Conservation (phyloP, 2,888 invertebrate species). For the Kuschelorhynchus macadamiae region DNA sequence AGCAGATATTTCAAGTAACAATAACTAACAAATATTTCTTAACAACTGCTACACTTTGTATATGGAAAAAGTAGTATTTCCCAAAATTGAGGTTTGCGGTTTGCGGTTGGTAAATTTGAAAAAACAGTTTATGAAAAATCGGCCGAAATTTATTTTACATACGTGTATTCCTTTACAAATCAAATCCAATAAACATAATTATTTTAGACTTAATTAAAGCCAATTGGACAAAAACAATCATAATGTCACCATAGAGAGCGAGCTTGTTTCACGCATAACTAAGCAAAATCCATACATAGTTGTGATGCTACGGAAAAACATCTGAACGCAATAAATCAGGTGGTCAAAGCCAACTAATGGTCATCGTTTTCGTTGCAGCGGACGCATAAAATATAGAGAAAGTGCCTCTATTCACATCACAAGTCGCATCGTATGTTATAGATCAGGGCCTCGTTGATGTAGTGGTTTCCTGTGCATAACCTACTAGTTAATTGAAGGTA, state of each 20-base stretch:
- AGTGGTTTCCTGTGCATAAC: conserved; percentile 41
- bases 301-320: conserved; percentile 24
- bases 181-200: no score
- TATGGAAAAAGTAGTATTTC: no score
- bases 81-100: no score
- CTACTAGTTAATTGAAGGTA: conserved; percentile 43
- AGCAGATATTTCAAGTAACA: no score
- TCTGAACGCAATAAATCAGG: conserved; percentile 45
- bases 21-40: no score
- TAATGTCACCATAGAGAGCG: conserved; percentile 12
- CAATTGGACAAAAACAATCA: no score
- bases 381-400: conserved; percentile 60
- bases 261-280: conserved; percentile 34
- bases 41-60: no score
- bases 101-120: no score
- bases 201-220: no score
- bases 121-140: no score
- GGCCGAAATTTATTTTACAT: no score
- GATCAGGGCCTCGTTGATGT: conserved; percentile 54
- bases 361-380: conserved; percentile 44
- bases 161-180: no score
- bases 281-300: conserved; percentile 39
- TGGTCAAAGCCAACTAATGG: conserved; percentile 45
- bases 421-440: conserved; percentile 62
- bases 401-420: conserved; percentile 65